Conservation (phyloP, 2,888 invertebrate genomes). For the Melieria picta region DNA sequence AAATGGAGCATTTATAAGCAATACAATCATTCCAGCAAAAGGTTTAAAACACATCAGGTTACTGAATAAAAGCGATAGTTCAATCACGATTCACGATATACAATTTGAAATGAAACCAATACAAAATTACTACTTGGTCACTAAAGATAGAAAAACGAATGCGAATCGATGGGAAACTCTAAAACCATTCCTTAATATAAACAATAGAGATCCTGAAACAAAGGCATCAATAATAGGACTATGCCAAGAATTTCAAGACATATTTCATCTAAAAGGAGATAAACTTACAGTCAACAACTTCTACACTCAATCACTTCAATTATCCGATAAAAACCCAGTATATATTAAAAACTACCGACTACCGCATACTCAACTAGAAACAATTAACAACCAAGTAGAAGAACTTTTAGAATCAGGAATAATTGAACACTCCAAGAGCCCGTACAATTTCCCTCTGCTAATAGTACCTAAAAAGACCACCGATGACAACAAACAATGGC, state of each 20-base stretch:
- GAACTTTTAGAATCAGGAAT: slow-evolving; percentile 9
- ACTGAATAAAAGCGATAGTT: too few species aligned
- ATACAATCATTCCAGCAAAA: too few species aligned
- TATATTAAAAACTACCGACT: slow-evolving; percentile 3
- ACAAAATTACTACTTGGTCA: too few species aligned
- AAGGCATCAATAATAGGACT: too few species aligned
- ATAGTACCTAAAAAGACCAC: slow-evolving; percentile 35
- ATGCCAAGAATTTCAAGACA: background rate
- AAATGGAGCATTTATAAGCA: too few species aligned
- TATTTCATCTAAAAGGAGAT: slow-evolving; percentile 5
- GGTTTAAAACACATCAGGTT: too few species aligned
- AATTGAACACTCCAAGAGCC: slow-evolving; percentile 32
- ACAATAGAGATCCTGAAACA: too few species aligned
- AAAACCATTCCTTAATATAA: too few species aligned
- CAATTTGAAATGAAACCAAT: too few species aligned
- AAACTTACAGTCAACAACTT: background rate
- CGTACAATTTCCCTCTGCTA: slow-evolving; percentile 39
- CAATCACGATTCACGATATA: too few species aligned
- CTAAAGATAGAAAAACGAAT: too few species aligned
- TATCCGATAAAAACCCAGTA: background rate
- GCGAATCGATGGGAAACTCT: too few species aligned
- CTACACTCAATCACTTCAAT: background rate
- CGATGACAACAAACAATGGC: slow-evolving; percentile 30
- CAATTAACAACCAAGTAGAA: background rate
- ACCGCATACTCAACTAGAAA: background rate